Percentiles rank a stretch among this genome's conserved stretches.
Evolutionary conservation across 2,113 vertebrate species (phyloP).

Genomic region (Grammomys surdaster): DNA sequence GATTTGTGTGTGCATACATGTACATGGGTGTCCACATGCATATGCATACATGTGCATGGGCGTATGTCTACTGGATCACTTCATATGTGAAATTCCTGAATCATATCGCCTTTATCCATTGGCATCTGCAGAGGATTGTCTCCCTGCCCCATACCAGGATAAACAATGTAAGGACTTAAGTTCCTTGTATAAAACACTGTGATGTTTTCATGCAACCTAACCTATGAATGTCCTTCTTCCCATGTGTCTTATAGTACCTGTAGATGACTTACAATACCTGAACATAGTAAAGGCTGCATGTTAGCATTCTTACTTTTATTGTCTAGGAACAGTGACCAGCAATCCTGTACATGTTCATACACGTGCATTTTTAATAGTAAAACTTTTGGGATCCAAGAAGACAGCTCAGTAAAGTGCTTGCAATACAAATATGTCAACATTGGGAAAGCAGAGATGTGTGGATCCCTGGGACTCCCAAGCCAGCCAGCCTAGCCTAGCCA

Average conservation of each 20-base stretch:
- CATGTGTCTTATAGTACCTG: neutral
- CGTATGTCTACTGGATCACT: neutral
- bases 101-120: neutral
- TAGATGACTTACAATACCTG: neutral
- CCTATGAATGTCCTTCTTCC: no score
- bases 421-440: no score
- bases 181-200: neutral
- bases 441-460: neutral
- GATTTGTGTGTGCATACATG: no score
- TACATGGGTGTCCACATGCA: no score
- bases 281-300: fast-evolving
- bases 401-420: neutral
- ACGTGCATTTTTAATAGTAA: neutral
- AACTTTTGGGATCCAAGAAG: neutral
- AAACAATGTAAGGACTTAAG: neutral
- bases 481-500: neutral
- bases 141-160: neutral
- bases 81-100: neutral
- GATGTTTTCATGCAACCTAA: neutral
- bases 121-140: neutral
- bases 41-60: neutral
- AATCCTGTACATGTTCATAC: neutral
- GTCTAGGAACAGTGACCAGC: neutral
- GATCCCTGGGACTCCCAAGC: neutral
- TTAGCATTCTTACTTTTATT: neutral